A percentile compares a stretch with the other conserved stretches of the same genome.
These are phyloP conservation scores for Conus betulinus DNA, from an alignment of 1,140 invertebrate genomes.

Conservation along the genomic window DNA sequence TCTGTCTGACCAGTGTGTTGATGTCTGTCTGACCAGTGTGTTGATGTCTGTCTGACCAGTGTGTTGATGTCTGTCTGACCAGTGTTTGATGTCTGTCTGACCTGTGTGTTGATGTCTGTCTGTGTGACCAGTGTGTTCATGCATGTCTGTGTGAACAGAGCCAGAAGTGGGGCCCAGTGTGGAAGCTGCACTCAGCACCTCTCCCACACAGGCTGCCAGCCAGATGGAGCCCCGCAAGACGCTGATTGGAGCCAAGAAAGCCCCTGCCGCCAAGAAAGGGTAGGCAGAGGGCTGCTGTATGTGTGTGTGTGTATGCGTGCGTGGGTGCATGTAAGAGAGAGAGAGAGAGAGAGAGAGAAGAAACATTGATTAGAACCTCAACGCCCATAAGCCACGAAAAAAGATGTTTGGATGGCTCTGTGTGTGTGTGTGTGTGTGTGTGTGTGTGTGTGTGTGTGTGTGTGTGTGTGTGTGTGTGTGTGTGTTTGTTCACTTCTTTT, in stretches of 20 bases:
- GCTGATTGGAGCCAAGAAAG: slow-evolving; percentile 81
- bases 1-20: no score
- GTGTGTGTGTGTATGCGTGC: neutral
- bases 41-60: no score
- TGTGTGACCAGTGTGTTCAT: neutral
- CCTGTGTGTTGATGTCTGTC: neutral
- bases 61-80: neutral
- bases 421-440: no score
- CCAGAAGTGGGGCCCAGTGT: slow-evolving; percentile 76
- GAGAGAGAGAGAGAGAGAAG: no score
- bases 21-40: no score
- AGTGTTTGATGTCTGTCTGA: neutral
- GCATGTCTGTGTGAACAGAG: slow-evolving; percentile 40
- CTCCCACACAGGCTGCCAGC: slow-evolving; percentile 70
- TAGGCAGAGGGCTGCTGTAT: slow-evolving; percentile 41
- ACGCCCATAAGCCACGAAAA: no score
- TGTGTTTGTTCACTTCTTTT: no score
- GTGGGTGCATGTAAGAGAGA: no score
- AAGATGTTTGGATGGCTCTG: no score
- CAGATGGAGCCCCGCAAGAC: slow-evolving; percentile 80
- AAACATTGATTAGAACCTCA: no score
- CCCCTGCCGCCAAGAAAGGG: slow-evolving; percentile 73
- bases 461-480: no score
- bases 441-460: no score
- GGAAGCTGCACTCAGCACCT: slow-evolving; percentile 75